Conservation (phyloP, 2,113 vertebrate genomes). For the Poecile atricapillus region DNA sequence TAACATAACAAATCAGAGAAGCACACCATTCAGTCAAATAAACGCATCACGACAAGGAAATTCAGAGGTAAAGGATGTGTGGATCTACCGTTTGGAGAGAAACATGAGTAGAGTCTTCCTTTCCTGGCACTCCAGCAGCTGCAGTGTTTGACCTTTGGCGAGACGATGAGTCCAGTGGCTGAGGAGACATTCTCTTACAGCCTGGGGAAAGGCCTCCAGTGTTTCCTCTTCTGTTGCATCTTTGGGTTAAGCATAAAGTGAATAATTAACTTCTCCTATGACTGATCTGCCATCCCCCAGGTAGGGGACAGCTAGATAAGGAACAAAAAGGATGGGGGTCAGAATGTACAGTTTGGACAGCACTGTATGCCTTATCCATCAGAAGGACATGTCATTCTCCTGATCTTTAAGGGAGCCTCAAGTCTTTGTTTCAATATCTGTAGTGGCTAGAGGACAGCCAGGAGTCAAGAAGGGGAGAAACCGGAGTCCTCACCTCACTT, state of each 20-base stretch:
- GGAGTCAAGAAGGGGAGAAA: background rate
- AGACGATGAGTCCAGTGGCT: background rate
- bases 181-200: background rate
- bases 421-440: background rate
- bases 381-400: background rate
- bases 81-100: background rate
- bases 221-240: background rate
- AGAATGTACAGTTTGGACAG: background rate
- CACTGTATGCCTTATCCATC: background rate
- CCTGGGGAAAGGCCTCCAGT: background rate
- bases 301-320: background rate
- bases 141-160: background rate
- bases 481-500: background rate
- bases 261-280: background rate
- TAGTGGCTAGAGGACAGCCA: background rate
- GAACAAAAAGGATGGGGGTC: background rate
- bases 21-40: slow-evolving; percentile 41
- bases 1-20: slow-evolving; percentile 56
- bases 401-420: background rate
- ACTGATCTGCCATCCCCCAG: background rate
- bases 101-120: background rate
- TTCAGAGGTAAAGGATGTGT: slow-evolving; percentile 11
- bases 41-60: slow-evolving; percentile 26
- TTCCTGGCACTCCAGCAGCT: background rate
- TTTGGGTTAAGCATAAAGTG: background rate